Percentiles rank a stretch among this genome's conserved stretches.
Evolutionary conservation across 2,113 vertebrate genomes (phyloP).

Genomic region (Brienomyrus longianalis): DNA sequence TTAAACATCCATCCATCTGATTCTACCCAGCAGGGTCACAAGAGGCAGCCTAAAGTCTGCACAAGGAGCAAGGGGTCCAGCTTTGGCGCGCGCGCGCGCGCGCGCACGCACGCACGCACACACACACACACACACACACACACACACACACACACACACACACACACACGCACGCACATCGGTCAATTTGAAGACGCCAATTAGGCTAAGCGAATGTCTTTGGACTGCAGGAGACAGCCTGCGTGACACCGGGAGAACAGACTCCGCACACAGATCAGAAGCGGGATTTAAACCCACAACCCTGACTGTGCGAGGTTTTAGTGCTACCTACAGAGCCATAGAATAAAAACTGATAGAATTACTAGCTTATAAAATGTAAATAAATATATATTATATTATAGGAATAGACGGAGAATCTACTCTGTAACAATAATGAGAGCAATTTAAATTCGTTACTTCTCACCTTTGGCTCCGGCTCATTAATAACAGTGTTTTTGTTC

Average conservation of each 20-base stretch:
- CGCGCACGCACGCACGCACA: neutral
- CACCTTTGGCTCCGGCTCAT: neutral
- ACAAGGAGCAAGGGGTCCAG: neutral
- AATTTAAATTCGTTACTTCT: neutral
- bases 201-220: neutral
- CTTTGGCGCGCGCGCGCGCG: neutral
- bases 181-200: neutral
- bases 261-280: neutral
- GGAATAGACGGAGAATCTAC: neutral
- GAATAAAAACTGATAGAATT: neutral
- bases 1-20: neutral
- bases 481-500: conserved; percentile 1
- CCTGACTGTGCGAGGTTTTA: neutral
- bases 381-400: neutral
- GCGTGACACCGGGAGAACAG: neutral
- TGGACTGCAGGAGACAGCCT: neutral
- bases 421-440: neutral
- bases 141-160: neutral
- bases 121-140: neutral
- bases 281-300: neutral
- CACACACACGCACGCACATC: neutral
- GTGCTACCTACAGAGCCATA: neutral
- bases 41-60: neutral
- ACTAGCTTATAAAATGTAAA: neutral
- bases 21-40: neutral